Evolutionary conservation across 2,797 vertebrate genomes (phyloP).

Genomic region (Mionectes olivaceus): DNA sequence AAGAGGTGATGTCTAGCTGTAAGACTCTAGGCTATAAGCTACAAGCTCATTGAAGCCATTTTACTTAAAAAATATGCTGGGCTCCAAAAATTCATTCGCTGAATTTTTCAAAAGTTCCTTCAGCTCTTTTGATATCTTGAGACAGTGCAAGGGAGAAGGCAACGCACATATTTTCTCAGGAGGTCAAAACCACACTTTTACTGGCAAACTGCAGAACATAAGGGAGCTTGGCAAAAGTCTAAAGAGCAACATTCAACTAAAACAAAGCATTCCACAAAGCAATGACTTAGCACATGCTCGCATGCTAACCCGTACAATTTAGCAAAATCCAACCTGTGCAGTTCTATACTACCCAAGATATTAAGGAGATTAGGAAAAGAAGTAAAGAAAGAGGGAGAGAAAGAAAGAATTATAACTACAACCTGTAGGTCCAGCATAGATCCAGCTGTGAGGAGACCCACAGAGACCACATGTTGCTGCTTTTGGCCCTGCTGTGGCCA

Average conservation of each 20-base stretch:
- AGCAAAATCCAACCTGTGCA: not conserved
- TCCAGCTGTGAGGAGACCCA: not conserved
- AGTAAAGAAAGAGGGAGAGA: not conserved
- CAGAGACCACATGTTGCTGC: not conserved
- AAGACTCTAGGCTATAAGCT: not conserved
- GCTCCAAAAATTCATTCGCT: not conserved
- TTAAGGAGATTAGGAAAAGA: not conserved
- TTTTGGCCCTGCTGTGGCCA: not conserved
- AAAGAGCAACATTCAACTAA: not conserved
- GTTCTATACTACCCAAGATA: not conserved
- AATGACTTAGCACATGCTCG: not conserved
- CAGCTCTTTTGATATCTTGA: not conserved
- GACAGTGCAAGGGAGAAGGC: not conserved
- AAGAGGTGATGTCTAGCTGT: not conserved
- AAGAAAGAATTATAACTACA: not conserved
- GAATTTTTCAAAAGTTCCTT: not conserved
- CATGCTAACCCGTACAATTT: not conserved
- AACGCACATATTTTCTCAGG: not conserved
- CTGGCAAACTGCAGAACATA: not conserved
- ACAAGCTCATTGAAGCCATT: not conserved
- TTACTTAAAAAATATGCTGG: not conserved
- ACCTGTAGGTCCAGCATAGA: not conserved
- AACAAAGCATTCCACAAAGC: not conserved
- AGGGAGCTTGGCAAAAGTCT: not conserved
- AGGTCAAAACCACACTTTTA: not conserved